Conservation (phyloP, 2,113 vertebrate genomes). For the Piaya cayana region DNA sequence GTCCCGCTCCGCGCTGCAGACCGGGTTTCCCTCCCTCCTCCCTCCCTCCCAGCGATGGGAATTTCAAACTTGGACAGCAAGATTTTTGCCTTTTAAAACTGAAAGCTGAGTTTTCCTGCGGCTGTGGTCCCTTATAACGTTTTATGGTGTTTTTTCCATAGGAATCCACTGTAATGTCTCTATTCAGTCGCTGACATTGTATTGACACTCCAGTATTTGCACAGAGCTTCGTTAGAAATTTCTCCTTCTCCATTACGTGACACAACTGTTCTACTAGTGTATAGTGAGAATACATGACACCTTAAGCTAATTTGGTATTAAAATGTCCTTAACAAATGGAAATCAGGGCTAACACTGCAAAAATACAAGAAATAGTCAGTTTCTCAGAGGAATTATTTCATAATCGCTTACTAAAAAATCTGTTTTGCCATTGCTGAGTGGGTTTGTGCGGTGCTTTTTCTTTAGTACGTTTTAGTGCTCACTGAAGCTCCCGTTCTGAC, state of each 20-base stretch:
- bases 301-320: background rate
- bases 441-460: background rate
- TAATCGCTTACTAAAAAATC: background rate
- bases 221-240: background rate
- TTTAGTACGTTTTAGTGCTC: background rate
- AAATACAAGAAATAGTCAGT: background rate
- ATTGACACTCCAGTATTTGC: background rate
- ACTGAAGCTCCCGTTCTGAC: background rate
- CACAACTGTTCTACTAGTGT: background rate
- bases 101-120: background rate
- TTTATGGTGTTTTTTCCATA: rapidly evolving
- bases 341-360: background rate
- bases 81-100: rapidly evolving
- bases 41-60: background rate
- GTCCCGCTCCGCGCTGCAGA: too few relatives aligned
- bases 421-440: background rate
- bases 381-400: background rate
- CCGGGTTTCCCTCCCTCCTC: too few relatives aligned
- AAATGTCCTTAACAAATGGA: background rate
- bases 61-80: background rate
- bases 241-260: background rate
- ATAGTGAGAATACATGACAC: background rate
- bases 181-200: background rate
- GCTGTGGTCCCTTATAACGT: rapidly evolving
- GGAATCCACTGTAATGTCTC: background rate